Evolutionary conservation across 2,113 vertebrate species (phyloP), one percentile per base, ranked within the genome.

Genomic region (Macrotis lagotis): DNA sequence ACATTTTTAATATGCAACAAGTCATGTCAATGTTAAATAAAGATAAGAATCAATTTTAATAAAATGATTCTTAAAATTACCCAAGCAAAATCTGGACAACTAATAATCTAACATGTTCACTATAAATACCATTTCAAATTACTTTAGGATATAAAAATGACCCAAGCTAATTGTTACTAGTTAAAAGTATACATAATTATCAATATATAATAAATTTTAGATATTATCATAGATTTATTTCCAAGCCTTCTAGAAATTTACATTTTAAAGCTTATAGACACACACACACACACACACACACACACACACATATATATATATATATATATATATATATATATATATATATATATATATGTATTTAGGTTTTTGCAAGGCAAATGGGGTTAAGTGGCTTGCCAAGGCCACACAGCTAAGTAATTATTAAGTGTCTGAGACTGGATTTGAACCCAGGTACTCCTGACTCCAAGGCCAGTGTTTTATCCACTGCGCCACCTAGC

Each of bases 61-160:
- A 8, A 66, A 74, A 8, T 44, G 19, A 91, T 55, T 48, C 4
- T 91, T 91, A 47, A 93, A 66, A 90, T 28, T 88, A 50, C 44
- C 44, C 12, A 25, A 83, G 37, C 44, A 22, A 89, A 83, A 90
- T 91, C 52, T 94, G 90, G 93, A 48, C 66, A 44, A 91, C 16
- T 37, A 44, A 96, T 93, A 90, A 91, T n/a, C 26, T 90, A 37
- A 83, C 50, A 44, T 55, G 28, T 91, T 95, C 59, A 51, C 24
- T 2, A 66, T n/a, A 47, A 11, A 19, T 48, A 88, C 92, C 93
- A 50, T 19, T 49, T 90, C 51, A 14, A 97, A 90, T 50, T 90
- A 90, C n/a, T 31, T 93, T 95, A 93, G 91, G 94, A 92, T 44
- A 66, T 52, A 95, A 90, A 1, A 88, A 51, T 88, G 48, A 51